phyloP scores from a whole-genome alignment of 2,113 vertebrate genomes.

The Asarcornis scutulata region DNA sequence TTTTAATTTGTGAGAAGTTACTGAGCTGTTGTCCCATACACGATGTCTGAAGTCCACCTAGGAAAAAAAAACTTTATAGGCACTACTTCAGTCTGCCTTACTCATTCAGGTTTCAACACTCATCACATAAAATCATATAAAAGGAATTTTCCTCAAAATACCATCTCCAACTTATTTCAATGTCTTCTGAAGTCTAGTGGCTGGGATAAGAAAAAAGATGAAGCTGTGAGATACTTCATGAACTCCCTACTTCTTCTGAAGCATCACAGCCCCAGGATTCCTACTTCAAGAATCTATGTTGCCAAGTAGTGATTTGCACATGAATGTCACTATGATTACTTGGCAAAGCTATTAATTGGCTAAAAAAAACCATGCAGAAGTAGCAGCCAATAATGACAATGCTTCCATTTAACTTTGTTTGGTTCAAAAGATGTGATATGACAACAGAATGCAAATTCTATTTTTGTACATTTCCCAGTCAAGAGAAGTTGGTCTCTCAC shows the following conservation, averaged over 20 bases:
- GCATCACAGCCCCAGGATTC: background rate
- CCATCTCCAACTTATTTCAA: accelerated
- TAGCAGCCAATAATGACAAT: background rate
- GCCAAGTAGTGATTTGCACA: background rate
- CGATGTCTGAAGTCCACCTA: background rate
- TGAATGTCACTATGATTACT: background rate
- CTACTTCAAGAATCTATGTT: background rate
- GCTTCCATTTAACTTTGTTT: background rate
- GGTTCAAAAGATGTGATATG: background rate
- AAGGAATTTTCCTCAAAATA: background rate
- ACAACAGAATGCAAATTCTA: background rate
- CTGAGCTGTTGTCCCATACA: background rate
- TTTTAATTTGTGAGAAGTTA: background rate
- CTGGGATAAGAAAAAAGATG: background rate
- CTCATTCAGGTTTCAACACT: background rate
- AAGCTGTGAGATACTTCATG: background rate
- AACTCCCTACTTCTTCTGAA: background rate
- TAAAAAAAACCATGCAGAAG: background rate
- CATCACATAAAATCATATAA: background rate
- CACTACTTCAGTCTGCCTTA: background rate
- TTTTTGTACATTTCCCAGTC: background rate
- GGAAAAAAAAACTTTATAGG: background rate
- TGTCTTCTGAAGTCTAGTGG: background rate
- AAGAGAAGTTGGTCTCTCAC: background rate
- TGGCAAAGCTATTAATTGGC: background rate